Evolutionary conservation across 2,113 vertebrate species (phyloP), one percentile per base, ranked within the genome.

Genomic region (Nerophis lumbriciformis): DNA sequence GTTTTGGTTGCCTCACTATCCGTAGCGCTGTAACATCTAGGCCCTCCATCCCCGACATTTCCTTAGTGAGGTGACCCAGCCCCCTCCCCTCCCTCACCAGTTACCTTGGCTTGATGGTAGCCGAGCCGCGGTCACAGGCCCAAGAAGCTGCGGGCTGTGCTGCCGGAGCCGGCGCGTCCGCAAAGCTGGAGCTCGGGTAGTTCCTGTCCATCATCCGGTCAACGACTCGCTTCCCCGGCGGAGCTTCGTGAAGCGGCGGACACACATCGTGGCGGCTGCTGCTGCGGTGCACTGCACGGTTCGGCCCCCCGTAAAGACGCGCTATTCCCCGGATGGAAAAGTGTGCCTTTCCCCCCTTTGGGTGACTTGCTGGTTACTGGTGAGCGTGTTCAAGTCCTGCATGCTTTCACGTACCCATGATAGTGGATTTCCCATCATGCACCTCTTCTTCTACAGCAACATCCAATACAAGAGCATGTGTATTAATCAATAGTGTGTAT

Each of bases 181-280:
- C 84, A 75, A 95, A 95, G 92, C 89, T 89, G 73, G 93, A 90
- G 86, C 91, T 88, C 90, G 93, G 88, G 90, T 94, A 97, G 88
- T 91, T 94, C 89, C 93, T 93, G 89, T 97, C 95, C 95, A 97
- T 97, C 91, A 91, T 90, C 90, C 90, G 91, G 91, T 88, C 75
- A 84, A 75, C 78, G 85, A 76, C 76, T 83, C 87, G 62, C 83
- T 86, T 90, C 84, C 82, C 82, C 72, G 69, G 68, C 65, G 73
- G 83, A 86, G 87, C 84, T 88, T 82, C 75, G 73, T 75, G 66
- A 75, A 87, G 82, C 87, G 86, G 83, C 81, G 84, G 80, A 59
- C 81, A 74, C 83, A 65, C 90, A 90, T 89, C 72, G 83, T 83
- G 85, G 79, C 87, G 83, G 81, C 79, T 69, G 77, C 73, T 59